phyloP scores from a whole-genome alignment of 2,797 vertebrate genomes.

The Cuniculus paca region DNA sequence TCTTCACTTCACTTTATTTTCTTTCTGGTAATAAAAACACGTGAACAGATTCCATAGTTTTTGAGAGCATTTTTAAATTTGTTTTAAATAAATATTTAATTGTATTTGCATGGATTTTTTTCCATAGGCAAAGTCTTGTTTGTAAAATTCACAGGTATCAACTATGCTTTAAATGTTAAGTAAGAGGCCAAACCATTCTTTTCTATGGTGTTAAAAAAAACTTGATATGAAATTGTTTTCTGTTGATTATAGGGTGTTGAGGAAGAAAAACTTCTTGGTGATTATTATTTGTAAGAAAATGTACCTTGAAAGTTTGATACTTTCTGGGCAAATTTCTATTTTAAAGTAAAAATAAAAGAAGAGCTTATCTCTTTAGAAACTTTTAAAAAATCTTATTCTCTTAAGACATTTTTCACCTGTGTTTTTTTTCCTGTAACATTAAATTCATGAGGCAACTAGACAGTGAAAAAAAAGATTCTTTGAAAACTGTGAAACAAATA shows the following conservation, averaged over 20 bases:
- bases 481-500: slow-evolving; percentile 4
- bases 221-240: not conserved
- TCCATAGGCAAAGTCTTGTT: not conserved
- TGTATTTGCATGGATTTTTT: not conserved
- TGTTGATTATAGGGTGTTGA: not conserved
- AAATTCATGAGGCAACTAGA: not conserved
- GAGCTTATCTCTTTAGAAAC: not conserved
- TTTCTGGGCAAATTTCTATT: not conserved
- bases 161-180: not conserved
- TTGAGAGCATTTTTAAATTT: not conserved
- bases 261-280: not conserved
- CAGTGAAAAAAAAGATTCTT: not conserved
- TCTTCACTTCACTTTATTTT: slow-evolving; percentile 4
- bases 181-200: not conserved
- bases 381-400: not conserved
- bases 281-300: not conserved
- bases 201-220: not conserved
- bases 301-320: not conserved
- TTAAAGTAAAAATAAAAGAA: not conserved
- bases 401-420: not conserved
- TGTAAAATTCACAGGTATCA: not conserved
- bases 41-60: not conserved
- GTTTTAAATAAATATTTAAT: not conserved
- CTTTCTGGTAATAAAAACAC: not conserved
- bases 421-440: not conserved